A percentile compares a stretch with the other conserved stretches of the same genome.
phyloP scores from a whole-genome alignment of 2,113 vertebrate species.

The Ramphastos sulfuratus region DNA sequence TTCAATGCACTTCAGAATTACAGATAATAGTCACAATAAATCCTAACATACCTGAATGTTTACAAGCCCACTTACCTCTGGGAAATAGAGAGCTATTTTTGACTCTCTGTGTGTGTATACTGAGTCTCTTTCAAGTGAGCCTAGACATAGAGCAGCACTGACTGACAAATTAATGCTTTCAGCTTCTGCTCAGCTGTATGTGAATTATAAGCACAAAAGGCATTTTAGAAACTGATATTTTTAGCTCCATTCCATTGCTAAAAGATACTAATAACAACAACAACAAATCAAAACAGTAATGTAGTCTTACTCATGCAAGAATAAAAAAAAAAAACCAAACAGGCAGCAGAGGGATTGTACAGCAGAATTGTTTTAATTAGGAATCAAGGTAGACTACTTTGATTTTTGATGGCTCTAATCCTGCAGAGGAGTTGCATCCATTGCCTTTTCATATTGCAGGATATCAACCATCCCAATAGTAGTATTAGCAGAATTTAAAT shows the following conservation, averaged over 20 bases:
- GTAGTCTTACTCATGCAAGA: slow-evolving; percentile 37
- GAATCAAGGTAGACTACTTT: not conserved
- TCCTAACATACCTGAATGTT: no score
- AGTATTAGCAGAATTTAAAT: not conserved
- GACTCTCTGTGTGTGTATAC: slow-evolving; percentile 1
- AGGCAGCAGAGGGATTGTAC: slow-evolving; percentile 12
- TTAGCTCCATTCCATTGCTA: slow-evolving; percentile 63
- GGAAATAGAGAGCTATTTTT: no score
- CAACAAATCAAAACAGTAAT: slow-evolving; percentile 69
- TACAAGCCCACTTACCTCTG: no score
- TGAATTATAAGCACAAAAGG: slow-evolving; percentile 65
- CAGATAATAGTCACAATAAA: no score
- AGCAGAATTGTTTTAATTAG: slow-evolving; percentile 58
- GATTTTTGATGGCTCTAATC: slow-evolving; percentile 30
- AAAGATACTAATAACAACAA: slow-evolving; percentile 65
- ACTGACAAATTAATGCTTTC: slow-evolving; percentile 72
- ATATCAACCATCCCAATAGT: not conserved
- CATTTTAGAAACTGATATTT: slow-evolving; percentile 60
- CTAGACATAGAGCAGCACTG: slow-evolving; percentile 52
- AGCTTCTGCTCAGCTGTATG: slow-evolving; percentile 45
- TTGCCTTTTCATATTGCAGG: not conserved
- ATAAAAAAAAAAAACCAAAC: not conserved
- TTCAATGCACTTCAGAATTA: no score
- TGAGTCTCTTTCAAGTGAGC: slow-evolving; percentile 52
- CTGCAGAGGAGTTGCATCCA: not conserved